These are phyloP conservation scores for Phrynocephalus versicolor DNA, from an alignment of 2,113 vertebrate genomes.

Conservation along the genomic window DNA sequence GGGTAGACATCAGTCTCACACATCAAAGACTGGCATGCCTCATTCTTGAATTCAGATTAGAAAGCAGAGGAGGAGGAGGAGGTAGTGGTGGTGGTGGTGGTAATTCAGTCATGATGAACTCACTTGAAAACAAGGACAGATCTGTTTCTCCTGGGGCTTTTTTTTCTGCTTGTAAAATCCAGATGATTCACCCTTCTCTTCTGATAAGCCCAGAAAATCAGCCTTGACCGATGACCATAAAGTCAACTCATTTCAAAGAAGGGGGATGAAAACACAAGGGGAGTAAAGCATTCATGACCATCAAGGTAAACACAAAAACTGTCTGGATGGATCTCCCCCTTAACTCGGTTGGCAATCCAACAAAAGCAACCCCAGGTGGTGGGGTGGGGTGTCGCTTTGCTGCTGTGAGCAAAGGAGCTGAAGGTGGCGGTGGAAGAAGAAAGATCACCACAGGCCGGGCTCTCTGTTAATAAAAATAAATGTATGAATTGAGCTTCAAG, in stretches of 20 bases:
- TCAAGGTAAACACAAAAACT: too few relatives aligned
- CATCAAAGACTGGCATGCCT: background rate
- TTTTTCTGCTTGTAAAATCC: fast-evolving
- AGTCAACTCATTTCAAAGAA: background rate
- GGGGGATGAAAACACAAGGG: background rate
- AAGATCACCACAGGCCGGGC: background rate
- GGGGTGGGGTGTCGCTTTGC: background rate
- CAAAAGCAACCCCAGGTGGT: background rate
- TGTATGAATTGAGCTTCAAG: background rate
- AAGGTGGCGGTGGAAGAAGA: background rate
- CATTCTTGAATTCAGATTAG: conserved; percentile 2
- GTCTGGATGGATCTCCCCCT: background rate
- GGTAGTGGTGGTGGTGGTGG: too few relatives aligned
- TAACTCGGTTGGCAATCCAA: too few relatives aligned
- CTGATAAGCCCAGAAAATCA: conserved; percentile 50
- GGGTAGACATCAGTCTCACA: background rate
- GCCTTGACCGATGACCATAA: fast-evolving
- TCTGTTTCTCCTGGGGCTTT: background rate
- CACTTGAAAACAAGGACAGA: background rate
- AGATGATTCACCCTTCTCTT: conserved; percentile 27
- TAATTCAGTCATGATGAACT: fast-evolving
- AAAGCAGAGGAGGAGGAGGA: background rate
- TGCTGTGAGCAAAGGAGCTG: background rate
- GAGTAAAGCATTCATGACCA: background rate
- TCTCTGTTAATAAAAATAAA: background rate